Evolutionary conservation across 2,113 vertebrate species (phyloP).

Genomic region (Tylochromis polylepis): DNA sequence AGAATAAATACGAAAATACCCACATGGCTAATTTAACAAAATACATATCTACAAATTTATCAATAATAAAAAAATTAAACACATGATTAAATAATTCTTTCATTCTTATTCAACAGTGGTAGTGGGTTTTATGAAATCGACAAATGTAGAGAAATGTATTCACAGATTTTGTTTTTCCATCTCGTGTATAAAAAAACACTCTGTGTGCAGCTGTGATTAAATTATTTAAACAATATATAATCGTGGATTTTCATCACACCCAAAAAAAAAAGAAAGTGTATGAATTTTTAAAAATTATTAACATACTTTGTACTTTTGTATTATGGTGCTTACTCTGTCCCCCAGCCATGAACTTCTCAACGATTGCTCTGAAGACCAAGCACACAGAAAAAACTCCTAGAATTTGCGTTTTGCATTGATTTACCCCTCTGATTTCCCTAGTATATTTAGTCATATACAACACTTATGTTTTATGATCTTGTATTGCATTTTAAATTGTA

Average conservation of each 20-base stretch:
- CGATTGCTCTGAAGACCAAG: not conserved
- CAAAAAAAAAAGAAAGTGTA: not conserved
- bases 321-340: not conserved
- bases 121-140: not conserved
- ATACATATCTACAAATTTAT: too few relatives aligned
- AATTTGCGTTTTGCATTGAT: not conserved
- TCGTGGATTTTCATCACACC: not conserved
- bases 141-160: not conserved
- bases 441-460: not conserved
- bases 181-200: not conserved
- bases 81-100: not conserved
- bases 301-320: not conserved
- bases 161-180: not conserved
- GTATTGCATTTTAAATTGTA: not conserved
- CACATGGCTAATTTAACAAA: too few relatives aligned
- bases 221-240: not conserved
- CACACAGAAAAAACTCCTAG: not conserved
- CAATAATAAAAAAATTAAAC: not conserved
- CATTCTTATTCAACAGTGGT: not conserved
- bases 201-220: not conserved
- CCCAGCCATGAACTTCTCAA: not conserved
- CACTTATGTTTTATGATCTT: not conserved
- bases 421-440: not conserved
- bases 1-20: too few relatives aligned
- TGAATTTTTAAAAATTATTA: not conserved